Conservation (phyloP, 2,888 invertebrate genomes). For the Tachina fera region DNA sequence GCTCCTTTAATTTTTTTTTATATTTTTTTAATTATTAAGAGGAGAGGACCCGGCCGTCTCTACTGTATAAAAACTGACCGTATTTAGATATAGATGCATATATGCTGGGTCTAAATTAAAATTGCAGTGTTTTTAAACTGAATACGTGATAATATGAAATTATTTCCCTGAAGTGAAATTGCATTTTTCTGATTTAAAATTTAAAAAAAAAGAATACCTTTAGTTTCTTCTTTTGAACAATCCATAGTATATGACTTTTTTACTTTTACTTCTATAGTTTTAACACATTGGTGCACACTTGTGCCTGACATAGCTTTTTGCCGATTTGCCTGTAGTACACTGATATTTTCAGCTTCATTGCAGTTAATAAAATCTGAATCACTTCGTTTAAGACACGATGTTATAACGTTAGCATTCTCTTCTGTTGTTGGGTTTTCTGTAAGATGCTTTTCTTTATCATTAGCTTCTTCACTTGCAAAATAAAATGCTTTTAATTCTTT, state of each 20-base stretch:
- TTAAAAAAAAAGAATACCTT: conserved; percentile 29
- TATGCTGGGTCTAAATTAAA: too few species aligned
- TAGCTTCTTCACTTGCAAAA: conserved; percentile 2
- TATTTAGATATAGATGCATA: too few species aligned
- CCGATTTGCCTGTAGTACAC: conserved; percentile 75
- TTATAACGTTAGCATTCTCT: conserved; percentile 54
- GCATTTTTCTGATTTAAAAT: background rate
- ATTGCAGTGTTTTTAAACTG: too few species aligned
- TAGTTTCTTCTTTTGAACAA: conserved; percentile 14
- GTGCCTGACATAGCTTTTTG: conserved; percentile 73
- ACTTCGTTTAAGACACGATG: conserved; percentile 73
- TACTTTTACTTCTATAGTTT: conserved; percentile 45
- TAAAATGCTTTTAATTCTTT: conserved; percentile 71
- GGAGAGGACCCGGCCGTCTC: too few species aligned
- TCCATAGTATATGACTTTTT: conserved; percentile 43
- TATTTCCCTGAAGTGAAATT: background rate
- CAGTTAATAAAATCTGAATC: conserved; percentile 78
- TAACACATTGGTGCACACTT: conserved; percentile 71
- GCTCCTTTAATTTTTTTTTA: background rate
- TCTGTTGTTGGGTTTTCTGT: conserved; percentile 18
- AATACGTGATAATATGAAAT: background rate
- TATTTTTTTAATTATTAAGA: too few species aligned
- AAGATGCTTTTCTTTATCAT: background rate
- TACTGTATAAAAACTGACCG: too few species aligned
- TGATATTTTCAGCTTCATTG: conserved; percentile 74